phyloP scores from a whole-genome alignment of 2,113 vertebrate species.

The Coptodon rendalli region DNA sequence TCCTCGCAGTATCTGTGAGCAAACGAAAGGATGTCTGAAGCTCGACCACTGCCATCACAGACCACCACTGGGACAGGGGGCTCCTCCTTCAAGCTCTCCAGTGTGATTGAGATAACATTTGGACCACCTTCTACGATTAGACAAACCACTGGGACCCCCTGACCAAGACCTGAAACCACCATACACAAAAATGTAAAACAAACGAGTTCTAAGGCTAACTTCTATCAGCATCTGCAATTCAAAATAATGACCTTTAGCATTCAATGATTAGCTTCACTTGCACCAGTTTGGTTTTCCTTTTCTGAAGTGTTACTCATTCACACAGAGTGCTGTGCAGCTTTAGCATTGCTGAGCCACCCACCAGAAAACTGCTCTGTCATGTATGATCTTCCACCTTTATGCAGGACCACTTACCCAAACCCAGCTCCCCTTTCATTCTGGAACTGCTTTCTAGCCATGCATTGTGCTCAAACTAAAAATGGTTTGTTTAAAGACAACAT shows the following conservation, averaged over 20 bases:
- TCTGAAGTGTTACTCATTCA: background rate
- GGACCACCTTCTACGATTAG: conserved; percentile 94
- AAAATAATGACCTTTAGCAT: background rate
- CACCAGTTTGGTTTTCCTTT: fast-evolving
- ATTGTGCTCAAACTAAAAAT: background rate
- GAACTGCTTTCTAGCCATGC: background rate
- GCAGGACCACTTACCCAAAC: too few species aligned
- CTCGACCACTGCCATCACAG: conserved; percentile 91
- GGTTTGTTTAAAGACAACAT: fast-evolving
- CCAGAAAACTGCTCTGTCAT: background rate
- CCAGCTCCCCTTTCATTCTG: background rate
- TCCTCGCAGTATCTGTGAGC: conserved; percentile 91
- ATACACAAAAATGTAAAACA: fast-evolving
- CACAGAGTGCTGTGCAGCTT: background rate
- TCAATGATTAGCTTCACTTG: background rate
- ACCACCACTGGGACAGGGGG: conserved; percentile 92
- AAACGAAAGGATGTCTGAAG: conserved; percentile 90
- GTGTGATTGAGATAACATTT: conserved; percentile 86
- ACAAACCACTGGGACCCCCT: conserved; percentile 92
- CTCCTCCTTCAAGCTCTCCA: conserved; percentile 90
- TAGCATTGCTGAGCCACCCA: fast-evolving
- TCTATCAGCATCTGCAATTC: background rate
- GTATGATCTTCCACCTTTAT: background rate
- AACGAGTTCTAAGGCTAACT: fast-evolving
- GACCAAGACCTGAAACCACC: conserved; percentile 69